Percentiles rank a stretch among this genome's conserved stretches.
Evolutionary conservation across 2,797 vertebrate genomes (phyloP).

Genomic region (Smutsia temminckii): DNA sequence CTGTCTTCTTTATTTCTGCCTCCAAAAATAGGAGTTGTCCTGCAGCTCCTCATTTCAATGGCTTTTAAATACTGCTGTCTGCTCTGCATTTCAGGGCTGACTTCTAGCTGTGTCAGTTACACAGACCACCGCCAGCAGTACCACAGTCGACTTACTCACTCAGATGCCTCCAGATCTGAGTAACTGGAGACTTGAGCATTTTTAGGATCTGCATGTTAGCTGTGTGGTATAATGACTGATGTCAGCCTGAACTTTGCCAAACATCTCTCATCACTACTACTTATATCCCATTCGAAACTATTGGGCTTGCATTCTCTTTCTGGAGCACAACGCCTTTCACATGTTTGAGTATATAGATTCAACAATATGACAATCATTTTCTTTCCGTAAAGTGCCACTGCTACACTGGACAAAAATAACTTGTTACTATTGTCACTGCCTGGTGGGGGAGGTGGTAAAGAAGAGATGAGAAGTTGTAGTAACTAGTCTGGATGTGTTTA

Average conservation of each 20-base stretch:
- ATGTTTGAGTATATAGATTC: conserved; percentile 77
- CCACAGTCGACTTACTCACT: background rate
- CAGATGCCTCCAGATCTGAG: background rate
- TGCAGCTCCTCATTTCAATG: conserved; percentile 46
- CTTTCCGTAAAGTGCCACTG: conserved; percentile 66
- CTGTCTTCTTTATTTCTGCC: conserved; percentile 31
- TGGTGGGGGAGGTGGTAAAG: conserved; percentile 1
- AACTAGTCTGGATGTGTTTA: conserved; percentile 39
- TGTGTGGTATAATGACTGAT: conserved; percentile 80
- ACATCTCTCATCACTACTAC: conserved; percentile 80
- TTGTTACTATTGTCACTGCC: conserved; percentile 30
- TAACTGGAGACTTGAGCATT: background rate
- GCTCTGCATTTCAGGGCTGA: background rate
- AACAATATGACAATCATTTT: conserved; percentile 79
- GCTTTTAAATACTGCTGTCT: conserved; percentile 32
- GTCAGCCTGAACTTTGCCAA: conserved; percentile 81
- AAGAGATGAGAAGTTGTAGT: conserved; percentile 36
- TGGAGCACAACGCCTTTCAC: conserved; percentile 77
- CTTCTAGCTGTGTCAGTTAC: conserved; percentile 1
- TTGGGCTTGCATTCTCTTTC: conserved; percentile 62
- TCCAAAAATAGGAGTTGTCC: conserved; percentile 55
- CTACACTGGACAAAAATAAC: conserved; percentile 74
- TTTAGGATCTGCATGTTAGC: conserved; percentile 70
- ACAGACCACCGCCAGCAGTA: background rate
- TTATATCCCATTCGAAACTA: conserved; percentile 71